Base-by-base conservation (phyloP, 1,140 invertebrate species). In the Macrostomum lignano region DNA sequence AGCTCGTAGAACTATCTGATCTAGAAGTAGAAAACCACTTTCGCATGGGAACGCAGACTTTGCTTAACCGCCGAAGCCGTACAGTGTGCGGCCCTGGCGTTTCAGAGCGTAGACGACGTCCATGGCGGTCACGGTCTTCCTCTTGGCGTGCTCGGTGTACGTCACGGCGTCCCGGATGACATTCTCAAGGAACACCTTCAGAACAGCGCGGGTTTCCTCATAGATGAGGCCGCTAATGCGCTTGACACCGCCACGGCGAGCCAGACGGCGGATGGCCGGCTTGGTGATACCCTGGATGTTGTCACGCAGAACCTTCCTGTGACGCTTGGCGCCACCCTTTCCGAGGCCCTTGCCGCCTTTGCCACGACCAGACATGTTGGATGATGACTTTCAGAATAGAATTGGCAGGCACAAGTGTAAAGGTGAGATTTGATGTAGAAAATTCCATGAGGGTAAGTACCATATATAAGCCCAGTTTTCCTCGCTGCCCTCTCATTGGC, bases 81-180 rank as follows among this genome's bases (percentile, higher is more conserved):
- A 66, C 11, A 66, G 46, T 21, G 63, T 67, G 30, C 71, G 60
- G 21, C 74, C 74, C 59, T 76, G 73, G 30, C 73, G 57, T 52
- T 77, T 78, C 40, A 77, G 55, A 17, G 73, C 73, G 45, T 76
- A 76, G 14, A 78, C 74, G 10, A 77, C 71, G 47, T 78, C 73
- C 73, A 77, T 77, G 32, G 73, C 72, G 7, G 73, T 77, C 22
- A 68, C 63, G 13, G 73, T 77, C 57, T 75, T 77, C 39, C 72
- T 58, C 58, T 73, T 74, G 40, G 71, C 70, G 51, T 74, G 70
- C 49, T 75, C 71, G 7, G 70, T 72, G 57, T 74, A 75, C n/a
- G 71, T 74, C 32, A 75, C 70, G 7, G 71, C 70, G 52, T 74
- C 73, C 35, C 71, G 62, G 45, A 75, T 75, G 1, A 75, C 70